These are phyloP conservation scores for Coelogynopora nodosa DNA, from an alignment of 2,888 invertebrate species.

Conservation along the genomic window DNA sequence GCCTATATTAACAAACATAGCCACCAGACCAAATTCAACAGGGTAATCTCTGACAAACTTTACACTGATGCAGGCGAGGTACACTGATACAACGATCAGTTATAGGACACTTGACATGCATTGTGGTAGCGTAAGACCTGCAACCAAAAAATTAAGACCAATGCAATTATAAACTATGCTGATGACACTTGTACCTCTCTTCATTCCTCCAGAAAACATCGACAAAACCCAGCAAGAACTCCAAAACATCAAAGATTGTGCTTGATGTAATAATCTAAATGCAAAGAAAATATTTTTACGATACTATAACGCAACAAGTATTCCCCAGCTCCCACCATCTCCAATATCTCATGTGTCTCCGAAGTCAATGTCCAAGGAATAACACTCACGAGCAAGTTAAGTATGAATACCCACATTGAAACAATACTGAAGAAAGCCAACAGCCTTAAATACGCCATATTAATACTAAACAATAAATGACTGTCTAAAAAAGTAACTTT, in stretches of 20 bases:
- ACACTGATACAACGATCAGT: neutral
- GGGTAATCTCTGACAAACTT: neutral
- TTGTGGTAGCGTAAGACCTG: neutral
- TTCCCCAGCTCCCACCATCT: neutral
- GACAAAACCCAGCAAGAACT: slow-evolving; percentile 5
- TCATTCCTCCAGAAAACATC: neutral
- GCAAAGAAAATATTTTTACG: neutral
- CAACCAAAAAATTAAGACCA: neutral
- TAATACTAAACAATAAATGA: neutral
- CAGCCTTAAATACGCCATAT: neutral
- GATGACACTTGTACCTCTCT: neutral
- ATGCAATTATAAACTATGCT: neutral
- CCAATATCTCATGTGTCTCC: neutral
- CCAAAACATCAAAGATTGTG: neutral
- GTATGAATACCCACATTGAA: neutral
- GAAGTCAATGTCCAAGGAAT: neutral
- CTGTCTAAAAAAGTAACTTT: neutral
- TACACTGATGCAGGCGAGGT: neutral
- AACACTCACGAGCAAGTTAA: neutral
- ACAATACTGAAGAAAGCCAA: neutral
- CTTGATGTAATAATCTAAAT: neutral
- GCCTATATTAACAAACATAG: slow-evolving; percentile 1
- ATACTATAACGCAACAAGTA: slow-evolving; percentile 1
- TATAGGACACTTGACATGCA: neutral
- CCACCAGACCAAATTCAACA: neutral